Evolutionary conservation across 2,797 vertebrate species (phyloP).

Genomic region (Mormyrus proboscirostris): DNA sequence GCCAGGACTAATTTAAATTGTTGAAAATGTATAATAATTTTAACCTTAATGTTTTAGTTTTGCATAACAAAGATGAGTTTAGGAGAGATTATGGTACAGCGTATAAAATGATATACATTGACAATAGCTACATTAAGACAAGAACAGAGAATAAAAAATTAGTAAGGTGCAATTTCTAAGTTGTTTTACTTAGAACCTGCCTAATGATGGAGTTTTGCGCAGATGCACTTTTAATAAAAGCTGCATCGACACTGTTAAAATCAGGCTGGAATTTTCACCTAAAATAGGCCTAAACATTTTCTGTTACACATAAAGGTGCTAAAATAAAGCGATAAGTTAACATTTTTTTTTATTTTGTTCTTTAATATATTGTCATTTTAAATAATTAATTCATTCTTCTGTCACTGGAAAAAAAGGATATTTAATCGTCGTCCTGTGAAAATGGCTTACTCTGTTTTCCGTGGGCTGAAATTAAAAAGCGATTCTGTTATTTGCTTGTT

Average conservation of each 20-base stretch:
- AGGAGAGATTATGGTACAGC: background rate
- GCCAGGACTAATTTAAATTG: background rate
- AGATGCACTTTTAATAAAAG: background rate
- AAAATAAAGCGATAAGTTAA: background rate
- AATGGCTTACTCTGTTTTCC: background rate
- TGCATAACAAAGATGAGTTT: background rate
- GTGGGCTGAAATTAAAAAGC: constrained; percentile 12
- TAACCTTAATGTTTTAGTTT: background rate
- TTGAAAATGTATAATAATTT: background rate
- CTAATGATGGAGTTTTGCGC: background rate
- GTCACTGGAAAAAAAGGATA: background rate
- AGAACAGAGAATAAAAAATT: background rate
- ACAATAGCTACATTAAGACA: background rate
- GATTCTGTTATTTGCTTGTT: constrained; percentile 26
- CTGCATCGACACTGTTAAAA: background rate
- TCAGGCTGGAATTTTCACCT: background rate
- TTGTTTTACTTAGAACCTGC: background rate
- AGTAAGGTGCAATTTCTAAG: background rate
- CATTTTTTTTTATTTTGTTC: background rate
- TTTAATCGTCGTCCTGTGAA: constrained; percentile 1
- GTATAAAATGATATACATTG: background rate
- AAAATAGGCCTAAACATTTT: background rate
- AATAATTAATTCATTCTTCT: background rate
- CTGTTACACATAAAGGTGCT: background rate
- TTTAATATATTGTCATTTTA: background rate